Conservation (phyloP, 2,888 invertebrate genomes). For the Miltochrista miniata region DNA sequence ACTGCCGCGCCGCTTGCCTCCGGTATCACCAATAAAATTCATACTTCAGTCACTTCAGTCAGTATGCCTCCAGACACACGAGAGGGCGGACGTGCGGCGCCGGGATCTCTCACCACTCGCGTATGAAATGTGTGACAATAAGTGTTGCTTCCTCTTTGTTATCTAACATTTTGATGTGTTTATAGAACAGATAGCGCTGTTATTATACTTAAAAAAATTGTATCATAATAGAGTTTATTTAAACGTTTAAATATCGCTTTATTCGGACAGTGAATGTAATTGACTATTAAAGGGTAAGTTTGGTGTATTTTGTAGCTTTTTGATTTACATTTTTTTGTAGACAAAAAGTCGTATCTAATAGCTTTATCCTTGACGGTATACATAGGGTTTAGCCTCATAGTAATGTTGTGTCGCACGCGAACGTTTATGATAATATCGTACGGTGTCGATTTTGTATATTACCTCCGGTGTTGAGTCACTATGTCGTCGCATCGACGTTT, state of each 20-base stretch:
- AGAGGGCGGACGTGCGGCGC: slow-evolving; percentile 60
- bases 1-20: slow-evolving; percentile 43
- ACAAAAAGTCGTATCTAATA: slow-evolving; percentile 4
- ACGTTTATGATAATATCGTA: slow-evolving; percentile 44
- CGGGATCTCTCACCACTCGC: slow-evolving; percentile 55
- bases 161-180: slow-evolving; percentile 64
- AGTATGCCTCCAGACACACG: slow-evolving; percentile 68
- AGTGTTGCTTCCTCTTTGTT: slow-evolving; percentile 80
- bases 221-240: slow-evolving; percentile 17
- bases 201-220: slow-evolving; percentile 32
- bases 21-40: slow-evolving; percentile 48
- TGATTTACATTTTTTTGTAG: slow-evolving; percentile 20
- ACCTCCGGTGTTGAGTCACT: slow-evolving; percentile 49
- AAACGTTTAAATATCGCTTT: slow-evolving; percentile 38
- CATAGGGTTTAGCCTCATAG: slow-evolving; percentile 28
- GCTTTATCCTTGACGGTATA: slow-evolving; percentile 34
- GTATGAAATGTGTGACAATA: slow-evolving; percentile 82
- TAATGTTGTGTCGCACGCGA: slow-evolving; percentile 47
- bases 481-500: slow-evolving; percentile 22
- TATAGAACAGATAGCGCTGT: slow-evolving; percentile 42
- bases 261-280: slow-evolving; percentile 40
- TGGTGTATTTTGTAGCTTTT: slow-evolving; percentile 13
- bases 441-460: slow-evolving; percentile 56
- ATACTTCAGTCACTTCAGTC: slow-evolving; percentile 43
- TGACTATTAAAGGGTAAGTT: slow-evolving; percentile 48